Percentiles rank a stretch among this genome's conserved stretches.
Evolutionary conservation across 2,113 vertebrate species (phyloP).

Genomic region (Paramisgurnus dabryanus): DNA sequence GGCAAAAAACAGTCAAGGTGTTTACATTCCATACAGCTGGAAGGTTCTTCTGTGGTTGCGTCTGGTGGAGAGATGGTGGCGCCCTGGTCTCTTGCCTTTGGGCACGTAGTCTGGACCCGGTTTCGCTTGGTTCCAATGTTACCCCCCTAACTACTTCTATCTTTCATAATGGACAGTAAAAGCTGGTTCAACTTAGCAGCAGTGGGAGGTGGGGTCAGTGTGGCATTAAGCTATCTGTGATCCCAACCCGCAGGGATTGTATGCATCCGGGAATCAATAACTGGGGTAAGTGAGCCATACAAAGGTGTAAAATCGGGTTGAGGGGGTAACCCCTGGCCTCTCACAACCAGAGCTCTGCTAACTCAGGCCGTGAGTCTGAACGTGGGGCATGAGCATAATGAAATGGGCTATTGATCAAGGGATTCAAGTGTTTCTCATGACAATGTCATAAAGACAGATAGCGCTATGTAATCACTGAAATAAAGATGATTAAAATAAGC

Average conservation of each 20-base stretch:
- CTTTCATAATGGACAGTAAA: constrained; percentile 43
- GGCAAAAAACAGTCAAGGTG: constrained; percentile 51
- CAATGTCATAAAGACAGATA: constrained; percentile 14
- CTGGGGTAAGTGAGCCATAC: constrained; percentile 27
- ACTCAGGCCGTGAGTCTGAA: constrained; percentile 31
- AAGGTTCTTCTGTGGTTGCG: constrained; percentile 39
- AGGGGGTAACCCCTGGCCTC: neutral
- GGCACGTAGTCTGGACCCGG: constrained; percentile 30
- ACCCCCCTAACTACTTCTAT: constrained; percentile 23
- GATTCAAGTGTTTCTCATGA: constrained; percentile 10
- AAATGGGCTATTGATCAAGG: constrained; percentile 20
- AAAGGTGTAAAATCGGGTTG: constrained; percentile 13
- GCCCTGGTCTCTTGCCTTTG: constrained; percentile 35
- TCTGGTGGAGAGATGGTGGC: constrained; percentile 44
- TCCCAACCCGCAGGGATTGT: constrained; percentile 26
- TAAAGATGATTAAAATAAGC: constrained; percentile 44
- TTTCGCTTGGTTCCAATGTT: neutral
- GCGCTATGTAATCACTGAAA: neutral
- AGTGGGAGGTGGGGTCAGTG: constrained; percentile 32
- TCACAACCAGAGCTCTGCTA: constrained; percentile 14
- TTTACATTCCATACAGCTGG: constrained; percentile 55
- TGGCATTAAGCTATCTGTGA: constrained; percentile 39
- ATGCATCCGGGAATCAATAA: constrained; percentile 47
- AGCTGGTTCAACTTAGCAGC: constrained; percentile 41
- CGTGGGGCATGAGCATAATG: constrained; percentile 27